Conservation (phyloP, 2,888 invertebrate genomes). For the Epinotia demarniana region DNA sequence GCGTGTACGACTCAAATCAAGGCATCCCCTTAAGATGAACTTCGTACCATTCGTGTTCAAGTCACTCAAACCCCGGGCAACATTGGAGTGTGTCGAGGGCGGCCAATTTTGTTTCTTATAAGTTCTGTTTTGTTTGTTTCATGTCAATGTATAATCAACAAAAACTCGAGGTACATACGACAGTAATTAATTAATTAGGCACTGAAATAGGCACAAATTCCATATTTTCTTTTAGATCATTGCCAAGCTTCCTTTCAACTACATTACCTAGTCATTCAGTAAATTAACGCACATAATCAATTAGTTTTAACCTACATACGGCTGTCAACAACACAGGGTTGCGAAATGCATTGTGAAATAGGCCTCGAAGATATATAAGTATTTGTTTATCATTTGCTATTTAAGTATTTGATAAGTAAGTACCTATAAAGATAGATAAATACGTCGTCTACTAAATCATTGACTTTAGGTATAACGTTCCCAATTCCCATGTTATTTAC, state of each 20-base stretch:
- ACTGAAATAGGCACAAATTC: neutral
- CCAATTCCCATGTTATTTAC: neutral
- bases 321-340: constrained; percentile 26
- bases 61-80: too few species aligned
- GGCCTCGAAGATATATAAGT: constrained; percentile 1
- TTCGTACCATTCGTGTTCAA: too few species aligned
- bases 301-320: constrained; percentile 38
- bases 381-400: constrained; percentile 24
- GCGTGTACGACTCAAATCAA: too few species aligned
- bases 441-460: neutral
- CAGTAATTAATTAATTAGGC: too few species aligned
- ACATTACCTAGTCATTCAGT: neutral
- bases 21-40: too few species aligned
- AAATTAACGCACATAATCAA: constrained; percentile 29
- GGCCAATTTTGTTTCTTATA: too few species aligned
- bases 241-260: neutral
- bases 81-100: too few species aligned
- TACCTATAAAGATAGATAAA: neutral
- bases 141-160: too few species aligned
- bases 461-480: neutral
- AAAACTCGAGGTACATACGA: too few species aligned
- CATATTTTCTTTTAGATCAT: neutral
- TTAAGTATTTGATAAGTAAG: constrained; percentile 29
- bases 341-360: constrained; percentile 43
- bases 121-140: too few species aligned